A percentile compares a stretch with the other conserved stretches of the same genome.
Conservation (phyloP, 2,888 invertebrate species). For the Lasiommata megera region DNA sequence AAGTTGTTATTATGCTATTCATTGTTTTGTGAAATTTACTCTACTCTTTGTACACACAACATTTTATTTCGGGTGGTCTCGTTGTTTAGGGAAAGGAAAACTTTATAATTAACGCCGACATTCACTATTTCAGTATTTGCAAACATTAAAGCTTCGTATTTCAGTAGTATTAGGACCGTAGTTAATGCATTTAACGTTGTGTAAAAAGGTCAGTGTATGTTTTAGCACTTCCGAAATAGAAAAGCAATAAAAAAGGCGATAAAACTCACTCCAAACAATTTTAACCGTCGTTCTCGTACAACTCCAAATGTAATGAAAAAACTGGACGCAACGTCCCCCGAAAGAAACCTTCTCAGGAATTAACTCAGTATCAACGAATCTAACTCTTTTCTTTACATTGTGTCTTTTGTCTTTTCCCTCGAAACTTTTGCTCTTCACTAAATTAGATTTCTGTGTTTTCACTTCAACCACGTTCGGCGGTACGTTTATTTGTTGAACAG, state of each 20-base stretch:
- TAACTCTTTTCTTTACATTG: constrained; percentile 61
- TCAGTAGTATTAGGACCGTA: constrained; percentile 2
- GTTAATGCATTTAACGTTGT: constrained; percentile 8
- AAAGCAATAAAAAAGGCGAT: constrained; percentile 5
- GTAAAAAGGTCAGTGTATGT: constrained; percentile 13
- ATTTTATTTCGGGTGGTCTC: too few relatives aligned
- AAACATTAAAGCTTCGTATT: background rate
- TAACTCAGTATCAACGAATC: constrained; percentile 57
- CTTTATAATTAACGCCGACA: background rate
- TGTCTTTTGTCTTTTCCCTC: constrained; percentile 45
- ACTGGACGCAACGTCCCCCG: constrained; percentile 53
- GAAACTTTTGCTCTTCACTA: constrained; percentile 53
- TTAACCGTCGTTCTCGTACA: constrained; percentile 52
- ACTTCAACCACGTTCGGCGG: constrained; percentile 44
- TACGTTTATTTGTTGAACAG: constrained; percentile 33
- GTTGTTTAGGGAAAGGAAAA: too few relatives aligned
- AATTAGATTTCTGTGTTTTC: constrained; percentile 59
- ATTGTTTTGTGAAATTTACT: too few relatives aligned
- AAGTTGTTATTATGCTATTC: too few relatives aligned
- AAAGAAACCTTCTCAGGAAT: constrained; percentile 46
- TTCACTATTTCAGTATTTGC: background rate
- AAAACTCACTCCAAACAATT: constrained; percentile 58
- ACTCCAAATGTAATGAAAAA: constrained; percentile 61
- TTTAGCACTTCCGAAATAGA: constrained; percentile 16
- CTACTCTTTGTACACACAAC: too few relatives aligned